phyloP scores from a whole-genome alignment of 2,113 vertebrate species.

The Anseranas semipalmata region DNA sequence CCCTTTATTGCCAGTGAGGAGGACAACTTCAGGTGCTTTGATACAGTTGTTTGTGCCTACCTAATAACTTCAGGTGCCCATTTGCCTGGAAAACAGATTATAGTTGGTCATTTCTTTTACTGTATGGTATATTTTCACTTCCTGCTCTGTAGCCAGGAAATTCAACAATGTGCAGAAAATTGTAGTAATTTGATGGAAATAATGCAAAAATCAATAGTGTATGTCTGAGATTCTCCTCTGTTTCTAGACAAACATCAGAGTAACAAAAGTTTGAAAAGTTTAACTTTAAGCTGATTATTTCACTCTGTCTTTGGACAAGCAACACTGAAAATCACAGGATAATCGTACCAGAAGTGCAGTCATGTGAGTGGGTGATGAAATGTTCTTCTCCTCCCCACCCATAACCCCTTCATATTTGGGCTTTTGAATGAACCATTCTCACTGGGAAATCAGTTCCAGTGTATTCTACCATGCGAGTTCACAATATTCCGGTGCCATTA shows the following conservation, averaged over 20 bases:
- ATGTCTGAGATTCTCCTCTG: not conserved
- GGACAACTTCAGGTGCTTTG: not conserved
- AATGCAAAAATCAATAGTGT: accelerated
- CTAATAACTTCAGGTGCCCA: not conserved
- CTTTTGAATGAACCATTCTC: not conserved
- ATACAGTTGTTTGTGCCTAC: not conserved
- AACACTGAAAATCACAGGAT: not conserved
- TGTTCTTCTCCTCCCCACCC: not conserved
- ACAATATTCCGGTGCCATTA: not conserved
- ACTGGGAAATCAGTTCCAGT: not conserved
- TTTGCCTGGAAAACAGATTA: not conserved
- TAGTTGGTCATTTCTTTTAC: not conserved
- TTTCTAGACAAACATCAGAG: not conserved
- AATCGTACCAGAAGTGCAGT: not conserved
- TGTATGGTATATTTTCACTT: not conserved
- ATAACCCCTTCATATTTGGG: not conserved
- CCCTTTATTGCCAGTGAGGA: not conserved
- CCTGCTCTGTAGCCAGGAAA: not conserved
- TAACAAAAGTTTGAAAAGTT: not conserved
- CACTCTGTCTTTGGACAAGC: not conserved
- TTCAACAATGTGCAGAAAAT: not conserved
- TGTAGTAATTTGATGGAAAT: not conserved
- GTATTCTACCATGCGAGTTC: not conserved
- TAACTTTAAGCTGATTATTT: not conserved
- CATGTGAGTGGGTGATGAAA: not conserved